Conservation (phyloP, 2,888 invertebrate species). For the Rhyacophila evoluta region DNA sequence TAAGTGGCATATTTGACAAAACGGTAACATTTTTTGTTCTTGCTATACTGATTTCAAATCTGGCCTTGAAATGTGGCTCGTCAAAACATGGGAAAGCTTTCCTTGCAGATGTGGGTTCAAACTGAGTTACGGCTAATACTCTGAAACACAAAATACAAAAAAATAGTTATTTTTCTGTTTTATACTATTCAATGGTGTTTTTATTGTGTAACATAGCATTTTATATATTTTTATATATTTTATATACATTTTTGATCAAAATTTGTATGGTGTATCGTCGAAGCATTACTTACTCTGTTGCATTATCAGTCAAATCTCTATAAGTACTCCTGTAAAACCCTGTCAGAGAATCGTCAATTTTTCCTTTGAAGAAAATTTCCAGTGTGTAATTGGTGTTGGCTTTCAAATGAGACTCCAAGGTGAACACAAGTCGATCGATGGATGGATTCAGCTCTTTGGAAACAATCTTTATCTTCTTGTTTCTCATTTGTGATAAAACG, state of each 20-base stretch:
- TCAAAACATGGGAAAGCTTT: constrained; percentile 83
- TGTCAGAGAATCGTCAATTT: constrained; percentile 71
- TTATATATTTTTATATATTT: too few species aligned
- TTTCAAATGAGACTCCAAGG: constrained; percentile 62
- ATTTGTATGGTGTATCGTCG: too few species aligned
- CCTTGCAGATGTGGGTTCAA: constrained; percentile 75
- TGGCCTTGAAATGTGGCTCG: constrained; percentile 81
- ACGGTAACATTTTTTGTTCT: constrained; percentile 74
- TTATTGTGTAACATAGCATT: too few species aligned
- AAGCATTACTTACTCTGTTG: constrained; percentile 62
- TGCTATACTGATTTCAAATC: constrained; percentile 79
- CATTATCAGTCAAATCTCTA: constrained; percentile 62
- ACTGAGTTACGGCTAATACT: constrained; percentile 74
- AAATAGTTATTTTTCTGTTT: too few species aligned
- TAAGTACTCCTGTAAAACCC: constrained; percentile 80
- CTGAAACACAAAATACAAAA: constrained; percentile 66
- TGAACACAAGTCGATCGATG: constrained; percentile 62
- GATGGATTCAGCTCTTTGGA: constrained; percentile 53
- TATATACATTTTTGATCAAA: too few species aligned
- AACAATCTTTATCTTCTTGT: constrained; percentile 35
- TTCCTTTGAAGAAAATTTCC: constrained; percentile 69
- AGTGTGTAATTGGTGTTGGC: constrained; percentile 69
- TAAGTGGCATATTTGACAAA: constrained; percentile 79
- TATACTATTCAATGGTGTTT: too few species aligned
- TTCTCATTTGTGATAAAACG: constrained; percentile 15